Evolutionary conservation across 1,140 invertebrate genomes (phyloP), one percentile per base, ranked within the genome.

Genomic region (Penaeus indicus): DNA sequence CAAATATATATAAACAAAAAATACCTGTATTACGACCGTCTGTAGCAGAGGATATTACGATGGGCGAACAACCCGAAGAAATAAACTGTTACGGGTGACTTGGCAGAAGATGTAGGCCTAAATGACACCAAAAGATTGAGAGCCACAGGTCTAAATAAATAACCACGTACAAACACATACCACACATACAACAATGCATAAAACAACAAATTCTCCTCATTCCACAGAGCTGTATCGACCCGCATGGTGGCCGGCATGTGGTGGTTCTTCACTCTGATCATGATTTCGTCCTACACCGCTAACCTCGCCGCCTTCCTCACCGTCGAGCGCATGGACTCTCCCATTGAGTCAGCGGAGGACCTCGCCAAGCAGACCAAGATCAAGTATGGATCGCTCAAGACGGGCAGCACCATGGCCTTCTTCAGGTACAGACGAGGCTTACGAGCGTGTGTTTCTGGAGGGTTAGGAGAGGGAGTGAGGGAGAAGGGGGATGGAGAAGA

Each of bases 301-400:
- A 95, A 95, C 91, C 92, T 95, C 61, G 95, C 95, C 32, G 95
- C 95, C 61, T 95, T 95, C 92, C 92, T 95, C 25, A 95, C 95
- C n/a, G 94, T 95, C 27, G 94, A 95, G 85, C 91, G 94, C 79
- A 93, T 95, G 92, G 93, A 94, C 47, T 93, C 94, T n/a, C 94
- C 94, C 19, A 95, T 96, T 22, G 93, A 94, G 87, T 94, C 92
- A 25, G 94, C 94, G 3, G 94, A 95, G 91, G 95, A 95, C 90
- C 92, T 95, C 38, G 93, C 94, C 3, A 94, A 93, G 83, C 95
- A 95, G 90, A 94, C 93, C 11, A 93, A 93, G 90, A 94, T 95
- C 78, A 93, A 94, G 90, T 96, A 95, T 91, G 95, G 95, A 84
- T 92, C 92, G 38, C 91, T 94, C 22, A 92, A 92, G 84, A 93